phyloP scores from a whole-genome alignment of 2,888 invertebrate species.

The Acanthopleura granulata region DNA sequence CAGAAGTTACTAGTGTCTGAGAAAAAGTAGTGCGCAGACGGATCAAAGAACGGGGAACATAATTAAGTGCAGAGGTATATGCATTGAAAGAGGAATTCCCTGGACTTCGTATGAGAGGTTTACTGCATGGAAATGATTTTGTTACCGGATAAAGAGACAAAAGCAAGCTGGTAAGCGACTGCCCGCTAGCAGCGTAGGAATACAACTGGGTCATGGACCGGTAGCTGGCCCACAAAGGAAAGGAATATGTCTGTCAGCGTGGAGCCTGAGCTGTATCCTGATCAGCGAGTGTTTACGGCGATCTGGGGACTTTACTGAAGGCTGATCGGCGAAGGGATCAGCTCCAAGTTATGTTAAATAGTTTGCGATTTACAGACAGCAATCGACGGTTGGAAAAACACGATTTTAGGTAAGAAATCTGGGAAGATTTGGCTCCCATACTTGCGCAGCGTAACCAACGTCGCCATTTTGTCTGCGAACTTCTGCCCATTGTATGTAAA shows the following conservation, averaged over 20 bases:
- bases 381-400: constrained; percentile 12
- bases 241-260: constrained; percentile 18
- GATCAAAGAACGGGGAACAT: neutral
- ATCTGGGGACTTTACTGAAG: neutral
- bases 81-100: too few relatives aligned
- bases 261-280: neutral
- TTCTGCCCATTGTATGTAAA: constrained; percentile 4
- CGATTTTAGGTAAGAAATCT: constrained; percentile 18
- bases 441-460: neutral
- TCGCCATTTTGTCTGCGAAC: constrained; percentile 19
- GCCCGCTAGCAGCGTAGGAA: neutral
- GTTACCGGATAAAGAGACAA: neutral
- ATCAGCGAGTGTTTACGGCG: constrained; percentile 2
- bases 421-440: neutral
- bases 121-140: too few relatives aligned
- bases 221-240: constrained; percentile 14
- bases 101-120: too few relatives aligned
- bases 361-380: constrained; percentile 3
- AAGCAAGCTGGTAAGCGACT: neutral
- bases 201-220: constrained; percentile 14
- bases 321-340: neutral
- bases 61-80: too few relatives aligned
- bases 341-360: constrained; percentile 16
- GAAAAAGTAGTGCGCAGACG: constrained; percentile 8
- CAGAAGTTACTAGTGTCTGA: neutral